Evolutionary conservation across 2,113 vertebrate species (phyloP), one percentile per base, ranked within the genome.

Genomic region (Aphyosemion australe): DNA sequence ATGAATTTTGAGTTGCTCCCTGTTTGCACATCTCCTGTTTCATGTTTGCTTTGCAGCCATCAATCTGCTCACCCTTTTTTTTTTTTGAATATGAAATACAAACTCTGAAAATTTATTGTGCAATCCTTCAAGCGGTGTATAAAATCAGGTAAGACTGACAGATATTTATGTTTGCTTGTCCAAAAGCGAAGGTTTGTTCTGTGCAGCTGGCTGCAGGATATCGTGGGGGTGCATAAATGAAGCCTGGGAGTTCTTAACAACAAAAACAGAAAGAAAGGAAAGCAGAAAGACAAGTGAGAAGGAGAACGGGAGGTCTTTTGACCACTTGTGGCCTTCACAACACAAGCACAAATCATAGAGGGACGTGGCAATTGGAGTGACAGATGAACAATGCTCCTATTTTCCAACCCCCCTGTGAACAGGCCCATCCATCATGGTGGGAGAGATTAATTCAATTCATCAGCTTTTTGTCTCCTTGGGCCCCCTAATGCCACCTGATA

Each of bases 371-470:
- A 91, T 92, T 86, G 65, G 86, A 92, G 91, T 93, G 92, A 92
- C 90, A 92, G 89, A 91, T 91, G 91, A 92, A 92, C 91, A 92
- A 91, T 90, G 85, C 83, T 72, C 76, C 85, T 60, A 82, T 92
- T 91, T 88, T 91, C 79, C 85, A 87, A 39, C 85, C 90, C 41
- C 85, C 82, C 87, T 84, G 85, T 72, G 86, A 92, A 91, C 91
- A 87, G 87, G 78, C 85, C 89, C 86, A 92, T 92, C 91, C 86
- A 92, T 92, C 91, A 92, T 80, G 7, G 69, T 64, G 43, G 79
- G 67, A 65, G 87, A 92, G 88, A 90, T 91, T 91, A 89, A 92
- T 93, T 92, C 88, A 92, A 89, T 92, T 92, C 90, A 92, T 91
- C 91, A 92, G 89, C 81, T 86, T 89, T 88, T 89, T 90, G 90